Conservation (phyloP, 2,888 invertebrate genomes). For the Herminia tarsipennalis region DNA sequence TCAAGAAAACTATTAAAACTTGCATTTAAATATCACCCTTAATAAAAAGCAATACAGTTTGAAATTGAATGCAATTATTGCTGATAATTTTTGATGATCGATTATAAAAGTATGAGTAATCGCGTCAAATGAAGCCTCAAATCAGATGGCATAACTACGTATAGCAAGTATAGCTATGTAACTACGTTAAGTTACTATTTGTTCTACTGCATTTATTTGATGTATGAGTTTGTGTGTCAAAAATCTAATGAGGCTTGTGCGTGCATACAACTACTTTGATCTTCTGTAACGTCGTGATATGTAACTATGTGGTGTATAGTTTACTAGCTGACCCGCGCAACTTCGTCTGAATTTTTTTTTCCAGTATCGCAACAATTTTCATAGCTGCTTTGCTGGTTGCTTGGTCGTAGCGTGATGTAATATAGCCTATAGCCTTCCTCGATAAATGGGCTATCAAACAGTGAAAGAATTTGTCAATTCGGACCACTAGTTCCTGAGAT, state of each 20-base stretch:
- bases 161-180: slow-evolving; percentile 12
- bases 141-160: slow-evolving; percentile 24
- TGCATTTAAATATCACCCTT: slow-evolving; percentile 16
- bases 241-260: slow-evolving; percentile 44
- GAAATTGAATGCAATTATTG: slow-evolving; percentile 22
- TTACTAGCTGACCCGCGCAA: too few relatives aligned
- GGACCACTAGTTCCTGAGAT: too few relatives aligned
- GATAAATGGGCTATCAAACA: too few relatives aligned
- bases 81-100: background rate
- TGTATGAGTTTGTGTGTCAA: slow-evolving; percentile 30
- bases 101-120: slow-evolving; percentile 10
- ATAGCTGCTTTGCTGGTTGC: too few relatives aligned
- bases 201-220: slow-evolving; percentile 31
- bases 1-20: slow-evolving; percentile 12
- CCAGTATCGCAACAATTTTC: too few relatives aligned
- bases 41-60: slow-evolving; percentile 23
- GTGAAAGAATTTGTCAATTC: too few relatives aligned
- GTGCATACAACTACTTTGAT: slow-evolving; percentile 58
- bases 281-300: slow-evolving; percentile 28
- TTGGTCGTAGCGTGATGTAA: too few relatives aligned
- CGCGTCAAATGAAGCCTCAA: slow-evolving; percentile 25
- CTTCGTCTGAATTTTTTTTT: too few relatives aligned
- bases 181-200: slow-evolving; percentile 26
- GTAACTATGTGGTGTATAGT: slow-evolving; percentile 4
- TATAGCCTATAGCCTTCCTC: too few relatives aligned